Conservation (phyloP, 2,797 vertebrate genomes). For the Danionella dracula region DNA sequence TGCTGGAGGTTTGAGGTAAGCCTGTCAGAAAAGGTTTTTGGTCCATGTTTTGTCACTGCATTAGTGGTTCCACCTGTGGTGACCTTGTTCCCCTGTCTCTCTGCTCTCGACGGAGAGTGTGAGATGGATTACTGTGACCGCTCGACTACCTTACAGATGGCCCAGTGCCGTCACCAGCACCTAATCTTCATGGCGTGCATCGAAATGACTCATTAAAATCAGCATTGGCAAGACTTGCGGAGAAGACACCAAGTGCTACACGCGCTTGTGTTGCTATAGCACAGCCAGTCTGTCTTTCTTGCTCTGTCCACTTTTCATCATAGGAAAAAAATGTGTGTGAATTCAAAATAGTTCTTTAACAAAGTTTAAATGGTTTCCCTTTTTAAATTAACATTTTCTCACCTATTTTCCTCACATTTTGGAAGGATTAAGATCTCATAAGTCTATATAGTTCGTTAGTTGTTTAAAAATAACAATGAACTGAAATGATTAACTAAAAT, state of each 20-base stretch:
- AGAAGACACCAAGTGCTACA: conserved; percentile 13
- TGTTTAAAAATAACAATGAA: too few species aligned
- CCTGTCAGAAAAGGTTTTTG: conserved; percentile 2
- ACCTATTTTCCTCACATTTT: too few species aligned
- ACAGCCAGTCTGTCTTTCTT: not conserved
- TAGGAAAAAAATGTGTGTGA: too few species aligned
- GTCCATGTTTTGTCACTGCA: conserved; percentile 16
- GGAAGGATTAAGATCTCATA: too few species aligned
- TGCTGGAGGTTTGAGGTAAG: not conserved
- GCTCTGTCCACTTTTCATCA: too few species aligned
- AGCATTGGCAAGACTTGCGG: conserved; percentile 19
- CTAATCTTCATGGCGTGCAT: conserved; percentile 44
- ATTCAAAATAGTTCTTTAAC: too few species aligned
- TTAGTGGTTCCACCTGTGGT: conserved; percentile 41
- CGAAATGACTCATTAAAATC: conserved; percentile 44
- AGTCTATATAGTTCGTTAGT: too few species aligned
- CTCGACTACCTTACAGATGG: conserved; percentile 51
- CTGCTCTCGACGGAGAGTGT: conserved; percentile 27
- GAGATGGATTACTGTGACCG: conserved; percentile 42
- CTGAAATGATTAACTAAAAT: too few species aligned
- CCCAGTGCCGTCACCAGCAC: conserved; percentile 37
- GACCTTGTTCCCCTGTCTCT: conserved; percentile 38
- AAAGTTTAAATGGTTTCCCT: too few species aligned
- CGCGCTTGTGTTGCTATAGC: not conserved
- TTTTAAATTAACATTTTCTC: too few species aligned